Evolutionary conservation across 2,113 vertebrate species (phyloP), one percentile per base, ranked within the genome.

Genomic region (Sinocyclocheilus maitianheensis): DNA sequence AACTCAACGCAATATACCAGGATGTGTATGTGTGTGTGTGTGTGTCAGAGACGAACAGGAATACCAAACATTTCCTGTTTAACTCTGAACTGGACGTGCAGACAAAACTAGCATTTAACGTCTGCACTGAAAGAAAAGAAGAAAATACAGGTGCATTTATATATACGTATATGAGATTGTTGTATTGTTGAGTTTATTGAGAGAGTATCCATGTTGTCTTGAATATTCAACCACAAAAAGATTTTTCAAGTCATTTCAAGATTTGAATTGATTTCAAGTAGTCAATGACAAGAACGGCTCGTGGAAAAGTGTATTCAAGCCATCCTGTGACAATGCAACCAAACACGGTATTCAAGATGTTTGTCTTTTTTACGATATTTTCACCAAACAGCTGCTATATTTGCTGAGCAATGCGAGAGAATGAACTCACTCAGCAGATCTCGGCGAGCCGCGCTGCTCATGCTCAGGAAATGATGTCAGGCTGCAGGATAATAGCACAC

Each of bases 381-480:
- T 62, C 55, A 80, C 26, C 10, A 20, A 82, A 34, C 63, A 22
- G 48, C 75, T 51, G 82, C 65, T 84, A 34, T 75, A 12, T 87
- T 62, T 84, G 51, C 65, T 60, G 63, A 71, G 69, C 46, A 26
- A 8, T 34, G 46, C 4, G 55, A 58, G 82, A 26, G 69, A 58
- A 26, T 20, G 67, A 81, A 85, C 60, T 26, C 24, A 43, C 34
- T 46, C 43, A 62, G 69, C 72, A 24, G 62, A 72, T 67, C 80
- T 85, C 71, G 60, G 53, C 43, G 43, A 46, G 43, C 43, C 43
- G 10, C 43, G 11, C 43, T 58, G 83, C 40, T 71, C 82, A 37
- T 72, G 82, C 67, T 85, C 83, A 85, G 83, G 77, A 53, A 80
- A 58, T 80, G 77, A 60, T 58, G 69, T 55, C 58, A 53, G 1